Conservation (phyloP, 2,888 invertebrate genomes). For the Drosophila pseudotalamancana region DNA sequence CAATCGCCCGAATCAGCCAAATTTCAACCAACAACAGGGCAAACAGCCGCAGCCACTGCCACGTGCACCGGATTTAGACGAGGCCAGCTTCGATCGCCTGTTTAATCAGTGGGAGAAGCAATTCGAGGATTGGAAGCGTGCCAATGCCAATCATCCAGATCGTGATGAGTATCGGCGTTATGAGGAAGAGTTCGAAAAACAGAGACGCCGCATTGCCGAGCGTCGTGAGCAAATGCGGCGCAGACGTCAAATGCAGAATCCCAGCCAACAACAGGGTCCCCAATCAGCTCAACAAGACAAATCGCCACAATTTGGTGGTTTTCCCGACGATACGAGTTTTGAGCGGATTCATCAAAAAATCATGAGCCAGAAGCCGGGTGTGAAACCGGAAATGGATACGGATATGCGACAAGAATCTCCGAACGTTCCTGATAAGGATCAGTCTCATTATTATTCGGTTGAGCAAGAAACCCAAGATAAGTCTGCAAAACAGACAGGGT, state of each 20-base stretch:
- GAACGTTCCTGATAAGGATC: not conserved
- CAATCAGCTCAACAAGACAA: not conserved
- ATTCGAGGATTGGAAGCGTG: constrained; percentile 95
- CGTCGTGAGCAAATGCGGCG: constrained; percentile 92
- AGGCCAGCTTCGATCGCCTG: constrained; percentile 94
- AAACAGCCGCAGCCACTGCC: constrained; percentile 90
- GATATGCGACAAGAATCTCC: not conserved
- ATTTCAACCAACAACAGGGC: constrained; percentile 86
- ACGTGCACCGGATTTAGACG: constrained; percentile 87
- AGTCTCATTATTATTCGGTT: not conserved
- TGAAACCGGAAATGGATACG: not conserved
- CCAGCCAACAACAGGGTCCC: not conserved
- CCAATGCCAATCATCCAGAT: constrained; percentile 96
- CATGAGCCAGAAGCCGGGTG: not conserved
- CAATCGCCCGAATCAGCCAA: constrained; percentile 30
- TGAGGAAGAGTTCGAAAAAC: constrained; percentile 94
- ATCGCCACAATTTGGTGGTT: not conserved
- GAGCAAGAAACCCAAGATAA: not conserved
- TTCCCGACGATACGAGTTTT: not conserved
- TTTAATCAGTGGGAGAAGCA: constrained; percentile 96
- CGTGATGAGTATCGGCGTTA: constrained; percentile 93
- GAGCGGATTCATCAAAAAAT: not conserved
- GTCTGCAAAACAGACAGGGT: not conserved
- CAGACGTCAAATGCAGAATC: constrained; percentile 80
- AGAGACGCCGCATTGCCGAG: constrained; percentile 91